Evolutionary conservation across 1,140 invertebrate species (phyloP), one percentile per base, ranked within the genome.

Genomic region (Triops cancriformis): DNA sequence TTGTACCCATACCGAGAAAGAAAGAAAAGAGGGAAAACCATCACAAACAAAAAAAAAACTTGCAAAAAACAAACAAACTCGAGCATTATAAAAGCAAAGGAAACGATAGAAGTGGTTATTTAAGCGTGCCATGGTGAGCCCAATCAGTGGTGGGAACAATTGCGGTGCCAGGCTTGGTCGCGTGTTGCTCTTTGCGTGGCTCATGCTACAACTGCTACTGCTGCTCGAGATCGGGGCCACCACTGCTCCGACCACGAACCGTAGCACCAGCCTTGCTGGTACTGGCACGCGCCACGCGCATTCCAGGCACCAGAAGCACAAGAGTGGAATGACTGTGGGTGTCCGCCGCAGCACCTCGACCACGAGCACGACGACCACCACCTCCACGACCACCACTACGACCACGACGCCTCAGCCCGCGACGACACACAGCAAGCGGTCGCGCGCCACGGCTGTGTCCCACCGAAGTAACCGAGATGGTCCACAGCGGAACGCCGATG

Each of bases 121-220:
- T 64, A 23, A 64, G 51, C 51, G 51, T 64, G 51, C 51, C 51
- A 64, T 64, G 51, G 51, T 64, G 51, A 64, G 51, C 51, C 51
- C 51, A 64, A 64, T 64, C 51, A 64, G 51, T 64, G 51, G 51
- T 64, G 51, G 51, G 51, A 64, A 64, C 51, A 64, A 64, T 64
- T 64, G 51, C 23, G 51, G 51, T 23, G 51, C n/a, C 51, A 23
- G 51, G 23, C 51, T 64, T 64, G 51, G 51, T 64, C 51, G 51
- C 51, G 51, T 64, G 51, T 64, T 64, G 51, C 23, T 64, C 51
- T 64, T 64, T 23, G 23, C 51, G 51, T 64, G 51, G 51, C 51
- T 64, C 51, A 64, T 64, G 51, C 51, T 64, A 23, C 51, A 64
- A 64, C 51, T 64, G 51, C 51, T 64, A 23, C 51, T 64, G 51